Evolutionary conservation across 2,797 vertebrate species (phyloP), one percentile per base, ranked within the genome.

Genomic region (Peromyscus nudipes): DNA sequence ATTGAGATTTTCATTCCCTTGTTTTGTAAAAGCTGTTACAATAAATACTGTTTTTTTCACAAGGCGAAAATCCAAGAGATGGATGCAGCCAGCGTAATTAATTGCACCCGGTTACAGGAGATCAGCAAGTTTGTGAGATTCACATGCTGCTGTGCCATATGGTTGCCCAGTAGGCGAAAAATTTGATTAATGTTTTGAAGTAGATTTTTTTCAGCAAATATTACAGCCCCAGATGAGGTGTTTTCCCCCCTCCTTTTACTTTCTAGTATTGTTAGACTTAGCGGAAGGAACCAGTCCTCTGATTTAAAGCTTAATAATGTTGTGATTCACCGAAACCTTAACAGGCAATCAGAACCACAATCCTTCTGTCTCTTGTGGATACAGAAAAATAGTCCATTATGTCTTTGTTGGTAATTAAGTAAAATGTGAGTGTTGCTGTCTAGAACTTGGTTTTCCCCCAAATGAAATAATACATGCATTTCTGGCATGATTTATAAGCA

Each of bases 101-200:
- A 99, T 99, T 99, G 99, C 99, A 99, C 99, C 99, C 99, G 99
- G 99, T 99, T 99, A 99, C 99, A 99, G 99, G 99, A 99, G 99
- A 99, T 99, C 99, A 99, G 99, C 99, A 99, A 99, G 99, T 99
- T 99, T 99, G 99, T 99, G 99, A 99, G 99, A 99, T 99, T 99
- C 99, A 99, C 99, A 99, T 99, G 99, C 99, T 99, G 99, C 99
- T 99, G 99, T 99, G 99, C 99, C 99, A 99, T 99, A 99, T 99
- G 99, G 99, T 99, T 99, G 99, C 99, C 99, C 99, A 99, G 99
- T 99, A 99, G 99, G 99, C 99, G 99, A 99, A 99, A 99, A 99
- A 99, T 99, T 99, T 99, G 99, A 99, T 99, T 99, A 99, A 99
- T 99, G 99, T 99, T 99, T 99, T 99, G 98, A 99, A 99, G 99